A percentile compares a stretch with the other conserved stretches of the same genome.
These are phyloP conservation scores for Halocaridina rubra DNA, from an alignment of 2,888 invertebrate genomes.

Conservation along the genomic window DNA sequence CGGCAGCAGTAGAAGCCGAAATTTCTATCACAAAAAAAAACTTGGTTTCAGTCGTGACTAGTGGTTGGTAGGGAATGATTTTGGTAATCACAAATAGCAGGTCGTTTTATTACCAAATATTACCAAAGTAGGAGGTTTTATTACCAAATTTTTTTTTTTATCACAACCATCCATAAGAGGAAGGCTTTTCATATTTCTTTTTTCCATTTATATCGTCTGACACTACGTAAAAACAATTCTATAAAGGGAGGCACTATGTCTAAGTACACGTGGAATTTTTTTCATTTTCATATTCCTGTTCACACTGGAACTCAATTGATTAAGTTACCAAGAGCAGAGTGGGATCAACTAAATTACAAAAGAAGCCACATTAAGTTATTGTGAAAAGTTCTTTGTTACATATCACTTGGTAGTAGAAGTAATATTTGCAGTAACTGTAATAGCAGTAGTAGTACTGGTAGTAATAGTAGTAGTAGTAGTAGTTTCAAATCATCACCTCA, in stretches of 20 bases:
- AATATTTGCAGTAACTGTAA: too few species aligned
- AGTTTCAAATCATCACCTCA: constrained; percentile 46
- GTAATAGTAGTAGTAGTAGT: too few species aligned
- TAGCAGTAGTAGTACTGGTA: too few species aligned
- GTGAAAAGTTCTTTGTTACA: constrained; percentile 33
- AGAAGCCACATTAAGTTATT: constrained; percentile 51
- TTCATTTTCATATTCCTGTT: constrained; percentile 47
- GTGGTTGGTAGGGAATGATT: constrained; percentile 48
- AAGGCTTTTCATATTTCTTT: constrained; percentile 21
- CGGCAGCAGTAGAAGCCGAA: not conserved
- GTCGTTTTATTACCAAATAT: constrained; percentile 37
- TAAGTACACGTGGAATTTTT: constrained; percentile 38
- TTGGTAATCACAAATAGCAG: constrained; percentile 38
- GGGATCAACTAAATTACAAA: constrained; percentile 51
- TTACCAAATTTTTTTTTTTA: constrained; percentile 43
- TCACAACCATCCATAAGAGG: constrained; percentile 40
- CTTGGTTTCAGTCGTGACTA: constrained; percentile 45
- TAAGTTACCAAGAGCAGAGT: constrained; percentile 31
- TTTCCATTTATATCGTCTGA: too few species aligned
- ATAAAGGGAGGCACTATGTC: constrained; percentile 51
- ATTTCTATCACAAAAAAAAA: constrained; percentile 23
- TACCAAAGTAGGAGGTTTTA: constrained; percentile 22
- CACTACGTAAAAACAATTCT: constrained; percentile 21
- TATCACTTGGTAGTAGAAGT: too few species aligned
- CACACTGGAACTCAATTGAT: constrained; percentile 43